A percentile compares a stretch with the other conserved stretches of the same genome.
Conservation (phyloP, 1,140 invertebrate species). For the Aphis craccivora region DNA sequence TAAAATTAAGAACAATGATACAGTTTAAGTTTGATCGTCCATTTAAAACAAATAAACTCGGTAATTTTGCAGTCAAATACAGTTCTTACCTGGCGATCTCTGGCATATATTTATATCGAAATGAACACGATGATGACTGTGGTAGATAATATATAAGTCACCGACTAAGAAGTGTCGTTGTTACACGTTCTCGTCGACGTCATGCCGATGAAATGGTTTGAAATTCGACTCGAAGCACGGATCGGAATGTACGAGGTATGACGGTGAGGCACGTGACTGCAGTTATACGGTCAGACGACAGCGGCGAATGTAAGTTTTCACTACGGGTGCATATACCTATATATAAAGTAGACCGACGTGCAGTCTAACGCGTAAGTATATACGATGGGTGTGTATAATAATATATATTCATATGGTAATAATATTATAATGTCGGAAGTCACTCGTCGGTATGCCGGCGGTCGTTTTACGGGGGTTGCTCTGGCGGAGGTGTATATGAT, state of each 20-base stretch:
- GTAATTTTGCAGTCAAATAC: not conserved
- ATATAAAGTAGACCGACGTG: not conserved
- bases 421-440: not conserved
- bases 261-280: not conserved
- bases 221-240: not conserved
- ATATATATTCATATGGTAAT: not conserved
- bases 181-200: not conserved
- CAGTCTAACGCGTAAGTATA: too few species aligned
- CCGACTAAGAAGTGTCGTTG: not conserved
- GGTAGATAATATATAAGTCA: not conserved
- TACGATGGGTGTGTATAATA: not conserved
- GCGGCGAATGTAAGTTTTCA: not conserved
- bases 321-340: not conserved
- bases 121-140: not conserved
- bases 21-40: not conserved
- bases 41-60: not conserved
- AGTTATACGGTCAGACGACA: not conserved
- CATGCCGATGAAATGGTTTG: not conserved
- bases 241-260: not conserved
- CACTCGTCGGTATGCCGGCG: too few species aligned
- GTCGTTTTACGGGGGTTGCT: not conserved
- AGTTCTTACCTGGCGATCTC: not conserved
- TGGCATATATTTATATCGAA: not conserved
- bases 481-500: not conserved
- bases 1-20: not conserved